phyloP scores from a whole-genome alignment of 2,888 invertebrate genomes.

The Melolontha melolontha region DNA sequence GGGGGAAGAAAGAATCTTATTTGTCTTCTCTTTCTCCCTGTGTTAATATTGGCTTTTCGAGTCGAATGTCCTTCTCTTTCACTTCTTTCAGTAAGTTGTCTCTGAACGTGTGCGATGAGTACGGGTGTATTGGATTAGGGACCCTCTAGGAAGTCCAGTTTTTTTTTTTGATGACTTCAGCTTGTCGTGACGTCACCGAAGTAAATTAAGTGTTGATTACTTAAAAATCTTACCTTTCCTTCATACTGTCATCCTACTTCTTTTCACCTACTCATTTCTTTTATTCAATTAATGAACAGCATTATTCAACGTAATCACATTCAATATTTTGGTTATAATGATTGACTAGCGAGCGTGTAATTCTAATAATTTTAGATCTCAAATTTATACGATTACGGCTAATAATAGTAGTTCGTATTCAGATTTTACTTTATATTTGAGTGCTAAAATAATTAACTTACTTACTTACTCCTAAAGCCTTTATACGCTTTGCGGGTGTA shows the following conservation, averaged over 20 bases:
- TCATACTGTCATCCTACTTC: not conserved
- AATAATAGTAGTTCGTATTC: no score
- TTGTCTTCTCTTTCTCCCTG: constrained; percentile 20
- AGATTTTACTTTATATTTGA: no score
- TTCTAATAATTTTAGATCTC: no score
- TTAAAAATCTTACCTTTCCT: constrained; percentile 10
- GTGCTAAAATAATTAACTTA: no score
- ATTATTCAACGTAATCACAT: no score
- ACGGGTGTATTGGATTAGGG: constrained; percentile 37
- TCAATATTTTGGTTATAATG: no score
- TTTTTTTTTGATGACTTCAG: constrained; percentile 47
- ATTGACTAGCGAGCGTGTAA: no score
- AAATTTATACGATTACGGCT: no score
- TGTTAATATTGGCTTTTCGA: constrained; percentile 14
- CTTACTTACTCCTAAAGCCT: no score
- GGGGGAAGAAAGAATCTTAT: constrained; percentile 44
- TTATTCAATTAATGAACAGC: not conserved
- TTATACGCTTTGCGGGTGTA: no score
- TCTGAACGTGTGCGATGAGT: constrained; percentile 8
- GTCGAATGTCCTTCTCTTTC: not conserved
- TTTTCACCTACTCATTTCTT: not conserved
- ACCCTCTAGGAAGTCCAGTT: constrained; percentile 46
- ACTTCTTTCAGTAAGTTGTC: not conserved
- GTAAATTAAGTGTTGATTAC: constrained; percentile 50
- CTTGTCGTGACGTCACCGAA: constrained; percentile 45